Evolutionary conservation across 2,113 vertebrate genomes (phyloP).

Genomic region (Catharus minimus): DNA sequence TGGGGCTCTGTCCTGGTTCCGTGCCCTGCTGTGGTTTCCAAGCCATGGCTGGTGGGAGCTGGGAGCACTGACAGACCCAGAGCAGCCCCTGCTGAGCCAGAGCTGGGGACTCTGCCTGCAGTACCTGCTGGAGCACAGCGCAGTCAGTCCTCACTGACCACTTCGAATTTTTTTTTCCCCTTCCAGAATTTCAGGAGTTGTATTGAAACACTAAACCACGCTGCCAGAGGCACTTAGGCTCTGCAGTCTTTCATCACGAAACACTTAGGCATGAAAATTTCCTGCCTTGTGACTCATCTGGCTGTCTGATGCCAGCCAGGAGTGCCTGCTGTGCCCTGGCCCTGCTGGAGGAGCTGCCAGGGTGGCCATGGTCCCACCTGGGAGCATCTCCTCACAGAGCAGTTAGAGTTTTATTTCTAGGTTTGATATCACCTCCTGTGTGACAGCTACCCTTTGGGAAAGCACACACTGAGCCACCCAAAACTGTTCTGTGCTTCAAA

Average conservation of each 20-base stretch:
- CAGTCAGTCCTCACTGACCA: not conserved
- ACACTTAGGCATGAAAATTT: not conserved
- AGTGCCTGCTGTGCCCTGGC: not conserved
- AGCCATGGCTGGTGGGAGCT: rapidly evolving
- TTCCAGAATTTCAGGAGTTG: not conserved
- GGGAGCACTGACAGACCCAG: not conserved
- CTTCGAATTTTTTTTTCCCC: not conserved
- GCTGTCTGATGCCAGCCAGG: not conserved
- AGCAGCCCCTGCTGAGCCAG: not conserved
- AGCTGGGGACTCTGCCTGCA: not conserved
- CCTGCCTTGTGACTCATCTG: not conserved
- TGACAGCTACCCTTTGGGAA: not conserved
- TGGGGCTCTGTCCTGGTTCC: not conserved
- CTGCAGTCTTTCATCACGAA: not conserved
- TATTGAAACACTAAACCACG: not conserved
- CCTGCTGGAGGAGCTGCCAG: not conserved
- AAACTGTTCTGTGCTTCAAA: not conserved
- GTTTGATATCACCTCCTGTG: not conserved
- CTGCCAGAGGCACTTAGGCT: not conserved
- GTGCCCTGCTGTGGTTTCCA: not conserved
- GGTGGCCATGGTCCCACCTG: not conserved
- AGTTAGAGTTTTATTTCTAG: not conserved
- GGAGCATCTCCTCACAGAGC: not conserved
- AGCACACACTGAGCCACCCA: not conserved
- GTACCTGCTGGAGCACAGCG: not conserved